phyloP scores from a whole-genome alignment of 2,113 vertebrate species.

The Pteronura brasiliensis region DNA sequence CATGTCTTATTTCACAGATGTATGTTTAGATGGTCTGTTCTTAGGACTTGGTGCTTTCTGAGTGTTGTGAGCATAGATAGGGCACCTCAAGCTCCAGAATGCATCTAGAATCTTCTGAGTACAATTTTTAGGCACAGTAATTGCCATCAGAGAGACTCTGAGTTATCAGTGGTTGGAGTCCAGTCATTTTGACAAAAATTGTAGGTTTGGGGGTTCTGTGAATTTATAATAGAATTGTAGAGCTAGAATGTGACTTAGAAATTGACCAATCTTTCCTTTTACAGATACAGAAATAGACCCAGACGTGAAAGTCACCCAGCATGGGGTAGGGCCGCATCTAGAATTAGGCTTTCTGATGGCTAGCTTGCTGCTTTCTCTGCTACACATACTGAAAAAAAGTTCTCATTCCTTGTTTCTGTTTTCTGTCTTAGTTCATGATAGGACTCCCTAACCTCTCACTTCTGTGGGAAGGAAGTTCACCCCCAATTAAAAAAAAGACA shows the following conservation, averaged over 20 bases:
- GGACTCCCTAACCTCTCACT: constrained; percentile 71
- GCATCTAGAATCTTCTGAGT: background rate
- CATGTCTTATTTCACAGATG: background rate
- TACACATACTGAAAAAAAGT: background rate
- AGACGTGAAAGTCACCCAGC: background rate
- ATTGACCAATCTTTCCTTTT: background rate
- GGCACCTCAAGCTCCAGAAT: background rate
- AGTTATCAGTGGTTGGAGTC: background rate
- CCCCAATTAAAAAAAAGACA: constrained; percentile 79
- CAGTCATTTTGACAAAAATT: background rate
- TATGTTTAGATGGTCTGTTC: background rate
- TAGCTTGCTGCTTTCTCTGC: background rate
- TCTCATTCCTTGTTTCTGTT: constrained; percentile 35
- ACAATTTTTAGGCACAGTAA: background rate
- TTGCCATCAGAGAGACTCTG: background rate
- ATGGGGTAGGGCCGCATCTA: background rate
- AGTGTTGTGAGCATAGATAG: background rate
- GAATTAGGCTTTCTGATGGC: background rate
- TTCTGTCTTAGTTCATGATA: background rate
- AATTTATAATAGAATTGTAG: background rate
- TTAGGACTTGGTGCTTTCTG: background rate
- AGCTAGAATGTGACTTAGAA: background rate
- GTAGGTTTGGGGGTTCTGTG: background rate
- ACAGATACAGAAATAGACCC: background rate
- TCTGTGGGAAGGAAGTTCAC: constrained; percentile 81